Conservation (phyloP, 2,888 invertebrate species). For the Tuta absoluta region DNA sequence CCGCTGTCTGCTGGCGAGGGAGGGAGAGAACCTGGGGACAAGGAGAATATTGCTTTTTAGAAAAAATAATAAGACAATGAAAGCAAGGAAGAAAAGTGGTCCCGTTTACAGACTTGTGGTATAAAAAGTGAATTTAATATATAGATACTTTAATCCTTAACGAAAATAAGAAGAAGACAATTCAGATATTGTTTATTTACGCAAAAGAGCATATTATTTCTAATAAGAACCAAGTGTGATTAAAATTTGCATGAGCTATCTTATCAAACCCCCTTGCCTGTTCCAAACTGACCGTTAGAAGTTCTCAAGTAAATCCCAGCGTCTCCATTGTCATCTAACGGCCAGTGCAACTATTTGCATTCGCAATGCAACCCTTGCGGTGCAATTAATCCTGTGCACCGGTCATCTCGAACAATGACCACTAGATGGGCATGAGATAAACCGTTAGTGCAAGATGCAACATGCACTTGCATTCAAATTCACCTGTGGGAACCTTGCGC, state of each 20-base stretch:
- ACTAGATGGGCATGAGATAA: conserved; percentile 48
- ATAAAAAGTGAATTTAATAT: background rate
- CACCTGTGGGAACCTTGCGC: conserved; percentile 56
- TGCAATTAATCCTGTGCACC: conserved; percentile 51
- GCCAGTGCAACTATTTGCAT: conserved; percentile 31
- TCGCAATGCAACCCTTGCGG: conserved; percentile 33
- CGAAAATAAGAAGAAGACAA: background rate
- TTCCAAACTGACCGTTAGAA: conserved; percentile 26
- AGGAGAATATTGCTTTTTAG: conserved; percentile 4
- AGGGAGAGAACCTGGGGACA: conserved; percentile 91
- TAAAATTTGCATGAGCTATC: background rate
- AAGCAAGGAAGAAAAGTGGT: background rate
- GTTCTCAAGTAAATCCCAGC: conserved; percentile 29
- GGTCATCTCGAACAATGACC: conserved; percentile 48
- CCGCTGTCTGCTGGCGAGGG: conserved; percentile 99
- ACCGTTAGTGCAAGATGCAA: conserved; percentile 57
- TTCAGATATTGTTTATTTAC: background rate
- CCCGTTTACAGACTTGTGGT: background rate
- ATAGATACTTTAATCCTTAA: background rate
- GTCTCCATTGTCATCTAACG: conserved; percentile 28
- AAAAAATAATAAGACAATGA: background rate
- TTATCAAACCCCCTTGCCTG: conserved; percentile 4
- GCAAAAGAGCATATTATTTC: background rate
- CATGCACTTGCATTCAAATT: conserved; percentile 65
- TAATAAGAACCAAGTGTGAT: background rate